These are phyloP conservation scores for Aptenodytes forsteri DNA, from an alignment of 2,113 vertebrate species.

Conservation along the genomic window DNA sequence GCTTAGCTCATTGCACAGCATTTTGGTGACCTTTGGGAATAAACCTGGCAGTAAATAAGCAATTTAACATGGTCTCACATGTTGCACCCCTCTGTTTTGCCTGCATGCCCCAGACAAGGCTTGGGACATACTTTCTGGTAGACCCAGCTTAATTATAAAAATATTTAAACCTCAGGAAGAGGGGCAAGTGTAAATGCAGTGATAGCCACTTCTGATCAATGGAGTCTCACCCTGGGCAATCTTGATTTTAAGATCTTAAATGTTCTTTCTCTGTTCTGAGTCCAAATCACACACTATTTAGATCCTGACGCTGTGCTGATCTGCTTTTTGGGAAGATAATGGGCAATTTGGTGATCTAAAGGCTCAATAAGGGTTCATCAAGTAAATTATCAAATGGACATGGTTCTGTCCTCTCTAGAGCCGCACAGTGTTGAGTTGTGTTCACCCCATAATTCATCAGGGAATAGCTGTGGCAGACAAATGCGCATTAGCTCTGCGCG, in stretches of 20 bases:
- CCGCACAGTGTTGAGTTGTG: accelerated
- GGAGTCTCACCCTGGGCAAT: background rate
- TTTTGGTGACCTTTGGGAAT: background rate
- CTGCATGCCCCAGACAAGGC: background rate
- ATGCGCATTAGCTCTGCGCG: accelerated
- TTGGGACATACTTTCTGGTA: background rate
- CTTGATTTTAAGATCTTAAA: background rate
- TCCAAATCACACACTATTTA: background rate
- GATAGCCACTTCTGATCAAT: background rate
- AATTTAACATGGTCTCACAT: background rate
- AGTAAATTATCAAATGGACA: background rate
- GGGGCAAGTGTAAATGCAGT: background rate
- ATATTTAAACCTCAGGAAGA: background rate
- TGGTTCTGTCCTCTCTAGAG: background rate
- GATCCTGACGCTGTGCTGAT: background rate
- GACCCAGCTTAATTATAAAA: background rate
- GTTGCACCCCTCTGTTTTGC: background rate
- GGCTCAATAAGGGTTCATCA: background rate
- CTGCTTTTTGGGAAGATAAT: background rate
- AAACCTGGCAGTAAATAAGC: background rate
- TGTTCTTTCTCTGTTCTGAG: background rate
- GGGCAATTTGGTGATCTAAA: background rate
- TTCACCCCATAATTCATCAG: background rate
- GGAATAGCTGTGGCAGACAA: background rate
- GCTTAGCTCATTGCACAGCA: background rate